Percentiles rank a stretch among this genome's conserved stretches.
Conservation (phyloP, 2,113 vertebrate species). For the Pachyramphus minor region DNA sequence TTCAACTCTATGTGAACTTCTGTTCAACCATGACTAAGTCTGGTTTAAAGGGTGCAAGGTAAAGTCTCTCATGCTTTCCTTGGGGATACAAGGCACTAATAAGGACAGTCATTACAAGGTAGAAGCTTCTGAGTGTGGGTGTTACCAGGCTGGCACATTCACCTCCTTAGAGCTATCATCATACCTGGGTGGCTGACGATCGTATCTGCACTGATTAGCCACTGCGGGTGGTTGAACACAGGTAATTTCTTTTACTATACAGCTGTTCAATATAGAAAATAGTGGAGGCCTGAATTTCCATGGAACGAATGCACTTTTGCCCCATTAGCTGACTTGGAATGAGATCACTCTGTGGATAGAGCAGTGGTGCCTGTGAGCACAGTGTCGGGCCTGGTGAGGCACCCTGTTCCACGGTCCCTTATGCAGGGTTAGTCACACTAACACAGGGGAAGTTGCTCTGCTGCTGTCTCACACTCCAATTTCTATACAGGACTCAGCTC, state of each 20-base stretch:
- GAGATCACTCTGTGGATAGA: not conserved
- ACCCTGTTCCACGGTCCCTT: not conserved
- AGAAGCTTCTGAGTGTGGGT: not conserved
- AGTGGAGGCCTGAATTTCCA: not conserved
- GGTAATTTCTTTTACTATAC: not conserved
- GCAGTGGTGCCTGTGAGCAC: fast-evolving
- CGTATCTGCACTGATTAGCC: not conserved
- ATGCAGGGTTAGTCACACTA: not conserved
- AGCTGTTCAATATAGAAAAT: not conserved
- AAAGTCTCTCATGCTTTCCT: not conserved
- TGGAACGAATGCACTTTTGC: not conserved
- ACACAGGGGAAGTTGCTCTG: not conserved
- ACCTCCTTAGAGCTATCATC: not conserved
- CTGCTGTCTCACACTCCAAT: not conserved
- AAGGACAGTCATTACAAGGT: not conserved
- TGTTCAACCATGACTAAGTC: not conserved
- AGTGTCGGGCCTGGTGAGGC: not conserved
- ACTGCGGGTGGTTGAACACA: not conserved
- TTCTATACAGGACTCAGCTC: not conserved
- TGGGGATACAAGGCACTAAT: not conserved
- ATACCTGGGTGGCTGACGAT: not conserved
- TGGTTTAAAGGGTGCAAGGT: not conserved
- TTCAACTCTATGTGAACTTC: not conserved
- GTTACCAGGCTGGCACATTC: not conserved
- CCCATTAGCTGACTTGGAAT: not conserved